Evolutionary conservation across 1,140 invertebrate species (phyloP).

Genomic region (Leptinotarsa undecemlineata): DNA sequence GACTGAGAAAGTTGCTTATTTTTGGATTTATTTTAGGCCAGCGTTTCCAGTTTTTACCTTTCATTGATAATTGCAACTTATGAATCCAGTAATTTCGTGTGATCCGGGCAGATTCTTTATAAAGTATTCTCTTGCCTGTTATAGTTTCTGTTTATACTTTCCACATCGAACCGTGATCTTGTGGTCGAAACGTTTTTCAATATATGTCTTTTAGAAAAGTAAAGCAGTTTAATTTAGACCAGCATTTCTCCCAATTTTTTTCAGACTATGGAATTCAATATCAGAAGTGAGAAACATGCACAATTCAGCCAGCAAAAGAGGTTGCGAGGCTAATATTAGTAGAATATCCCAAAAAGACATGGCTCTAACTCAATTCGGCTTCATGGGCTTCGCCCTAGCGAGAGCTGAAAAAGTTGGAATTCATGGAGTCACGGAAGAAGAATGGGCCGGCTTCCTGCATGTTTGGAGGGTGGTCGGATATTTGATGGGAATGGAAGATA

Average conservation of each 20-base stretch:
- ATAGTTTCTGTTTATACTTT: no score
- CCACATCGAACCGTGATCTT: no score
- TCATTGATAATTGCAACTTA: no score
- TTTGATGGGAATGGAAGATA: conserved; percentile 27
- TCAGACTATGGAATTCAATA: conserved; percentile 69
- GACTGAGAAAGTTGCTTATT: no score
- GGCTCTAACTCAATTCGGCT: conserved; percentile 83
- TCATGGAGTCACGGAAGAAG: conserved; percentile 57
- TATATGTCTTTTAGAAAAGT: no score
- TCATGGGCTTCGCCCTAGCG: conserved; percentile 77
- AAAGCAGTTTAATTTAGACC: not conserved
- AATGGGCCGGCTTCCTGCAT: conserved; percentile 75
- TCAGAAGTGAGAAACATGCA: conserved; percentile 70
- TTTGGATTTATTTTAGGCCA: no score
- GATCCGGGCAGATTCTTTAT: no score
- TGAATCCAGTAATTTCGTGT: no score
- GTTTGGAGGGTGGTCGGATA: conserved; percentile 78
- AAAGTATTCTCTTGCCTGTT: no score
- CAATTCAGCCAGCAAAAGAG: conserved; percentile 60
- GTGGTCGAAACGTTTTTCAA: no score
- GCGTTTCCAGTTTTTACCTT: no score
- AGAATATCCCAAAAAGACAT: conserved; percentile 77
- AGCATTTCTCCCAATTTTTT: not conserved
- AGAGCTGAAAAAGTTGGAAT: conserved; percentile 70
- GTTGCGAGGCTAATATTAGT: conserved; percentile 57